Base-by-base conservation (phyloP, 2,113 vertebrate genomes). In the Alaudala cheleensis region DNA sequence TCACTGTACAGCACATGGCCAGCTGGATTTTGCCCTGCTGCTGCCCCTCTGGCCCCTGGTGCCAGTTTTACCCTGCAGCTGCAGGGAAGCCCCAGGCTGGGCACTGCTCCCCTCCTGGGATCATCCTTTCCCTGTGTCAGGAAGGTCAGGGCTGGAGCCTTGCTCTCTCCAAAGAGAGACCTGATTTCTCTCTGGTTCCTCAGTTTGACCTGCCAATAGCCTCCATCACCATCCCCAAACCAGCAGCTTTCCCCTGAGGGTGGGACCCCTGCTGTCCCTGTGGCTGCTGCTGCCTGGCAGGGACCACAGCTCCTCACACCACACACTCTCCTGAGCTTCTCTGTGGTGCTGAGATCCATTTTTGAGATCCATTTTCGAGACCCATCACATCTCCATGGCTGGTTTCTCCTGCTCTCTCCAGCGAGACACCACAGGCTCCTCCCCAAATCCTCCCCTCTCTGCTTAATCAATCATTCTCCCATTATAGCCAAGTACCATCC, bases 401-500 rank as follows among this genome's bases (percentile, higher is more conserved):
- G 86, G 9, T 70, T 86, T 61, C 69, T 92, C 56, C 56, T 34
- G 23, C 26, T 51, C 20, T 39, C 33, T 65, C 61, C 50, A 73
- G 58, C 39, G 58, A 70, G 51, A 37, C 0, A 0, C 20, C 53
- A 5, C 12, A 2, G 19, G 19, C 31, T 81, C 44, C 34, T 70
- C 76, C 79, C 51, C 34, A 66, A 1, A 50, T 54, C 77, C 16
- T 23, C 12, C 64, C 4, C 58, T 57, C 47, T 44, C 58, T 2
- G 1, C 67, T 86, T 72, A 17, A 56, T 40, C 79, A 40, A 1
- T 77, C 76, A 12, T 50, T 70, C 50, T 56, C 62, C 42, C 66
- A 14, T 33, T 5, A n/a, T 0, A 54, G 58, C n/a, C 72, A 66
- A 85, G 47, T 0, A 37, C 0, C 0, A 51, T 18, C 42, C 34